These are phyloP conservation scores for Syrphus vitripennis DNA, from an alignment of 2,888 invertebrate species.

Conservation along the genomic window DNA sequence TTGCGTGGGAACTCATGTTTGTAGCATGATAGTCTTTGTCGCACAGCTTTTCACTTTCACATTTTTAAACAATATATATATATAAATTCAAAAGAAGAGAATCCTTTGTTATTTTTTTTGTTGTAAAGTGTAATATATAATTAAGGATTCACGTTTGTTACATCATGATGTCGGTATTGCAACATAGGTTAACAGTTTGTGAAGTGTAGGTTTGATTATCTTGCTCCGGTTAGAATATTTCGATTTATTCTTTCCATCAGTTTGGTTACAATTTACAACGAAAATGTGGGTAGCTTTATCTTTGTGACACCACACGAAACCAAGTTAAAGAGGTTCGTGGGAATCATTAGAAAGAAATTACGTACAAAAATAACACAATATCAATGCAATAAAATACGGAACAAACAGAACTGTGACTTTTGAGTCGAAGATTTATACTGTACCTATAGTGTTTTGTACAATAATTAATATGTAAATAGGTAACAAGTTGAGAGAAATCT, in stretches of 20 bases:
- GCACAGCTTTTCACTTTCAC: constrained; percentile 20
- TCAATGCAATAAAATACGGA: constrained; percentile 53
- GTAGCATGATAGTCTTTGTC: constrained; percentile 12
- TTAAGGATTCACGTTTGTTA: constrained; percentile 28
- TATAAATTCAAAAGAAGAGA: constrained; percentile 28
- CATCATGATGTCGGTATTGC: neutral
- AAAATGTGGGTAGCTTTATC: constrained; percentile 27
- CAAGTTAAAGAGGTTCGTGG: neutral
- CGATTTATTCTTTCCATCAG: constrained; percentile 62
- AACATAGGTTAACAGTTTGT: constrained; percentile 35
- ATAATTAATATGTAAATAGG: neutral
- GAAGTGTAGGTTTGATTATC: constrained; percentile 42
- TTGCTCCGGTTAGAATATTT: constrained; percentile 22
- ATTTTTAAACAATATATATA: constrained; percentile 50
- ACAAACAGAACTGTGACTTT: neutral
- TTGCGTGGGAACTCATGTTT: neutral
- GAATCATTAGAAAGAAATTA: constrained; percentile 26
- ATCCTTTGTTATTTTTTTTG: constrained; percentile 50
- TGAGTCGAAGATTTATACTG: constrained; percentile 44
- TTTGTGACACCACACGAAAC: constrained; percentile 11
- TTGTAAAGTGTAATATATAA: constrained; percentile 20
- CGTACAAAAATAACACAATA: constrained; percentile 25
- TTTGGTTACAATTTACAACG: neutral
- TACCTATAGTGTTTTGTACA: constrained; percentile 15
- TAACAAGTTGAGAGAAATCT: neutral